phyloP scores from a whole-genome alignment of 35 echinoderm and acorn worm species.

The Chiridota heheva region DNA sequence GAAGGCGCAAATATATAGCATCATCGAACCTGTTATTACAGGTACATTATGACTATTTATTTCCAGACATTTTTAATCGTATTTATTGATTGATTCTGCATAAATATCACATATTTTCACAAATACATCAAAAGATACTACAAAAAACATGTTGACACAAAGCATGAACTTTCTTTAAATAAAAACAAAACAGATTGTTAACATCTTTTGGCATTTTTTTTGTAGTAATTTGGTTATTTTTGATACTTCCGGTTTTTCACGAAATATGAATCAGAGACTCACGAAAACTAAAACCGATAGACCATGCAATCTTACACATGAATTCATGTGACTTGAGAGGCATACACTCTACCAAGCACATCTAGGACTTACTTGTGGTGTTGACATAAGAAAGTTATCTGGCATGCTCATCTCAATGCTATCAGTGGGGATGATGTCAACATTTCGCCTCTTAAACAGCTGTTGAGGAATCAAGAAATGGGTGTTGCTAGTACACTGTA shows the following conservation, averaged over 20 bases:
- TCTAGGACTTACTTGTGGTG: slow-evolving; percentile 63
- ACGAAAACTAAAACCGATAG: neutral
- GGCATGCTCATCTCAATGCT: slow-evolving; percentile 56
- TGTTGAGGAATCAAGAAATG: slow-evolving; percentile 28
- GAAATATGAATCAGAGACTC: neutral
- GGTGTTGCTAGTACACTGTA: neutral
- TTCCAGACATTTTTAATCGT: too few species aligned
- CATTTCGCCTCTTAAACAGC: slow-evolving; percentile 96
- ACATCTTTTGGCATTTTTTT: neutral
- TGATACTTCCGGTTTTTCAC: neutral
- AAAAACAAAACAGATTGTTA: too few species aligned
- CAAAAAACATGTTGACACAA: too few species aligned
- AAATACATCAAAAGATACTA: too few species aligned
- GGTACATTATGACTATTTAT: too few species aligned
- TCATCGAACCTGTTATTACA: too few species aligned
- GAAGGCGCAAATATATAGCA: too few species aligned
- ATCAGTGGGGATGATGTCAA: slow-evolving; percentile 68
- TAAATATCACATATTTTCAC: too few species aligned
- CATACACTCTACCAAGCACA: too few species aligned
- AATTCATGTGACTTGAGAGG: too few species aligned
- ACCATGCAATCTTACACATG: neutral
- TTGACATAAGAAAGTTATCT: slow-evolving; percentile 63
- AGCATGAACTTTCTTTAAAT: too few species aligned
- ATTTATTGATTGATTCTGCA: too few species aligned
- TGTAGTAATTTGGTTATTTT: neutral